Evolutionary conservation across 2,113 vertebrate species (phyloP), one percentile per base, ranked within the genome.

Genomic region (Phalacrocorax pelagicus): DNA sequence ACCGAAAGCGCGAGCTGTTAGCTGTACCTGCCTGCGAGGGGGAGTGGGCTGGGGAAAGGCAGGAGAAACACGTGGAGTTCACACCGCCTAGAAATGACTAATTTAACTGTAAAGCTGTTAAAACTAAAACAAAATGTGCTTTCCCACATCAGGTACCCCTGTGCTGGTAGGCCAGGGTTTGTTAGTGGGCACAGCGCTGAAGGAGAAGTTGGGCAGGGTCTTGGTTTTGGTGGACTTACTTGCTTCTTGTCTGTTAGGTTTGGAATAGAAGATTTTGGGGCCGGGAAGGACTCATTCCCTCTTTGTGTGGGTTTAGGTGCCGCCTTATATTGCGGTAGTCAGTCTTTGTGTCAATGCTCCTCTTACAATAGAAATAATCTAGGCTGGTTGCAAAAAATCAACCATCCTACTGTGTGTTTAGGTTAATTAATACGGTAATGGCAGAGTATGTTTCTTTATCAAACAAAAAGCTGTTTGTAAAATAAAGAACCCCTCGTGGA

Each of bases 1-100:
- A 3, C 51, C 30, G 5, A 4, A 58, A 78, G 20, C 0, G 0
- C 30, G 44, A 87, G 72, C 90, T 74, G 4, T 27, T 34, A 51
- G 30, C 42, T 67, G 32, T 83, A 67, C 77, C 85, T 75, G 67
- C 61, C 78, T 46, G n/a, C 0, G 0, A 51, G 61, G 77, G 47
- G 62, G 54, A 47, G 42, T 6, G 51, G 54, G 65, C 36, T 79
- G 59, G 58, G 73, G 49, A 34, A 73, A 42, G 21, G 49, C 24
- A 18, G 74, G 69, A 90, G 59, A 57, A 65, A 16, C 22, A 20
- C 1, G 0, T 2, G 55, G 71, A 70, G 24, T 47, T 55, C 47
- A 18, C 36, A 22, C 52, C 7, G 0, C 14, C 36, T 81, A 82
- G 36, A 73, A 61, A 14, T 4, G 0, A 26, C 17, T 2, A 11